Evolutionary conservation across 35 echinoderm and acorn worm species (phyloP).

Genomic region (Ophioderma brevispina): DNA sequence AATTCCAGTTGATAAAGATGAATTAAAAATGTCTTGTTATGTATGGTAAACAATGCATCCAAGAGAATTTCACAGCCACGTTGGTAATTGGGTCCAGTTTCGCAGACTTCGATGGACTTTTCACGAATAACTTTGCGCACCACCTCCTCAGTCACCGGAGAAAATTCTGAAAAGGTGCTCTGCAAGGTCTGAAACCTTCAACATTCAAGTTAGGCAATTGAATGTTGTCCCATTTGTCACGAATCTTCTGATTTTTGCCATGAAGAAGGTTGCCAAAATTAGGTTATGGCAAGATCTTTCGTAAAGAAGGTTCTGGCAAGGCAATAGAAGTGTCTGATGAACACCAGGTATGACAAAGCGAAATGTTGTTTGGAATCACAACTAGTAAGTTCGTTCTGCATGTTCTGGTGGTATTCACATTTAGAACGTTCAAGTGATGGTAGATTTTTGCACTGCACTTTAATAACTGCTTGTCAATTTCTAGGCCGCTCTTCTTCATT

Average conservation of each 20-base stretch:
- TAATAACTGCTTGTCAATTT: conserved; percentile 20
- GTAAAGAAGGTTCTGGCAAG: conserved; percentile 19
- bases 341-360: neutral
- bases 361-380: conserved; percentile 6
- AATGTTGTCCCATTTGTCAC: neutral
- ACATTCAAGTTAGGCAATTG: neutral
- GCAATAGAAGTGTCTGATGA: neutral
- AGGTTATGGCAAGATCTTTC: conserved; percentile 24
- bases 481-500: neutral
- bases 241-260: neutral
- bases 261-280: conserved; percentile 19
- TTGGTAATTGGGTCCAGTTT: conserved; percentile 39
- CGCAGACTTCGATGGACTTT: conserved; percentile 8
- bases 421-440: neutral
- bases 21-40: conserved; percentile 32
- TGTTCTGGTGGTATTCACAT: neutral
- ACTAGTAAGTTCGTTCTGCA: neutral
- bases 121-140: conserved; percentile 3
- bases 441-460: conserved; percentile 18
- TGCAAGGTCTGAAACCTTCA: neutral
- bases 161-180: neutral
- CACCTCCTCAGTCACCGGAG: neutral
- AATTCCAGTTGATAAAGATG: conserved; percentile 13
- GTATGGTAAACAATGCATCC: conserved; percentile 24
- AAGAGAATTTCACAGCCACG: conserved; percentile 43